A percentile compares a stretch with the other conserved stretches of the same genome.
These are phyloP conservation scores for Penaeus indicus DNA, from an alignment of 1,140 invertebrate species.

Conservation along the genomic window DNA sequence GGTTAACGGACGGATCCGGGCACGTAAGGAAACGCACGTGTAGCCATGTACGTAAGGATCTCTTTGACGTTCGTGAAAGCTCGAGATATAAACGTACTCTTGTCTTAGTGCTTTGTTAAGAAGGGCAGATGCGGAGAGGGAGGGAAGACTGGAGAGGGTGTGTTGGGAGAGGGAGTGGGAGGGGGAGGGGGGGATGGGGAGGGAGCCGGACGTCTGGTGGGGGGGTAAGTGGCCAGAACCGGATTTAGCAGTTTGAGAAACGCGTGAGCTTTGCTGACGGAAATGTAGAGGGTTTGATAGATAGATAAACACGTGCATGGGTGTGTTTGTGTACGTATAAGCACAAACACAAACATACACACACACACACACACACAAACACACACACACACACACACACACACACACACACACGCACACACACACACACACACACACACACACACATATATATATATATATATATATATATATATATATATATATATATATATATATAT, in stretches of 20 bases:
- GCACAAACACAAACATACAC: constrained; percentile 21
- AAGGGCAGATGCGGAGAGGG: neutral
- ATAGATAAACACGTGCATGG: neutral
- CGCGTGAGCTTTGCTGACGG: neutral
- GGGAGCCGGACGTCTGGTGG: neutral
- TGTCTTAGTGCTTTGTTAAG: neutral
- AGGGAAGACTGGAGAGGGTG: neutral
- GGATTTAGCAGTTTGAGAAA: no score
- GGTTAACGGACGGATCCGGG: no score
- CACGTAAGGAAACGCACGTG: no score
- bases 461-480: constrained; percentile 8
- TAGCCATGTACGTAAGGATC: no score
- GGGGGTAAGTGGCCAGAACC: neutral
- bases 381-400: constrained; percentile 37
- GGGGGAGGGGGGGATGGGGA: neutral
- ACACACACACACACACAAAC: constrained; percentile 44
- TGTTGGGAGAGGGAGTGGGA: neutral
- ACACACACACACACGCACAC: neutral
- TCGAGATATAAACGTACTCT: neutral
- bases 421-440: neutral
- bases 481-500: neutral
- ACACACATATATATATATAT: constrained; percentile 29
- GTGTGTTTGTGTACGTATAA: neutral
- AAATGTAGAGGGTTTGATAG: neutral
- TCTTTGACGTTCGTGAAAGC: no score